These are phyloP conservation scores for Phylloscopus collybita DNA, from an alignment of 2,797 vertebrate species.

Conservation along the genomic window DNA sequence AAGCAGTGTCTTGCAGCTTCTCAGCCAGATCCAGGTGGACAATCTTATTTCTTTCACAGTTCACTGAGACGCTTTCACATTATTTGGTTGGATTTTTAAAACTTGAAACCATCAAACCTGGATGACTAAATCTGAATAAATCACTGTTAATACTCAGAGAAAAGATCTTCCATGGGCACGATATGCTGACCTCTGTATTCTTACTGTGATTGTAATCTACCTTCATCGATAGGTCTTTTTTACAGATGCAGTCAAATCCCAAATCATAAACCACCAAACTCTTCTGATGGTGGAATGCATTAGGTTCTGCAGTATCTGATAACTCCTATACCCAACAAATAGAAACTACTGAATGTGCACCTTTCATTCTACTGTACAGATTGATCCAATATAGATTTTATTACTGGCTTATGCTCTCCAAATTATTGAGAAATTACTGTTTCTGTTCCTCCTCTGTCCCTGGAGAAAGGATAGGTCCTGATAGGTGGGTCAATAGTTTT, in stretches of 20 bases:
- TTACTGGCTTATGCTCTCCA: background rate
- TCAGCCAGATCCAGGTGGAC: background rate
- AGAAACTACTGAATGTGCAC: background rate
- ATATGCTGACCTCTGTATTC: background rate
- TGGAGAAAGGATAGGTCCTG: background rate
- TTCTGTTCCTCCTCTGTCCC: background rate
- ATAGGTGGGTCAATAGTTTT: background rate
- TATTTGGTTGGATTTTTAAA: background rate
- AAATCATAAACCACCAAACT: background rate
- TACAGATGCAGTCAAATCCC: background rate
- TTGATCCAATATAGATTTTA: background rate
- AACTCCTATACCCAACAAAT: background rate
- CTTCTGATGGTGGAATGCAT: background rate
- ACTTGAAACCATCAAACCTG: background rate
- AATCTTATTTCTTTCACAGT: background rate
- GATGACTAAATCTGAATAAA: background rate
- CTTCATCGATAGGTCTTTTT: background rate
- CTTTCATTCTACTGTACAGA: background rate
- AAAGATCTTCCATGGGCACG: background rate
- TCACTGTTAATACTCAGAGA: background rate
- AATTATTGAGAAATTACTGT: background rate
- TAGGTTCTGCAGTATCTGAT: background rate
- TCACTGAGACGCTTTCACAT: background rate
- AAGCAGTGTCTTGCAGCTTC: background rate
- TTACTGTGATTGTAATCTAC: background rate